Evolutionary conservation across 2,888 invertebrate genomes (phyloP).

Genomic region (Hartigia nigra): DNA sequence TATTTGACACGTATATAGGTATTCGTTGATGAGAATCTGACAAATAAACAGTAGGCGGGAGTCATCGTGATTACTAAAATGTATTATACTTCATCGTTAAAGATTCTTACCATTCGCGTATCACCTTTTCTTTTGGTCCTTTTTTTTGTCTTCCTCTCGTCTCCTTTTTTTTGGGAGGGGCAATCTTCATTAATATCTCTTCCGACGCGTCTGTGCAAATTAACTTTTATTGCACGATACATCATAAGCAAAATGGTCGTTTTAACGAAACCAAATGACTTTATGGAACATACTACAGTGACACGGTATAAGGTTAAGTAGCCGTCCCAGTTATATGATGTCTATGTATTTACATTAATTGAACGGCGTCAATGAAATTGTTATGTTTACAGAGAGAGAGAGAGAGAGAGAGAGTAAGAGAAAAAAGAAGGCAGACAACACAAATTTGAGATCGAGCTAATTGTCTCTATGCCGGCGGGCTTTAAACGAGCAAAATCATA

Average conservation of each 20-base stretch:
- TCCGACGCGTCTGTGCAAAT: not conserved
- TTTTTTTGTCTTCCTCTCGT: not conserved
- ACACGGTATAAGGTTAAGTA: constrained; percentile 21
- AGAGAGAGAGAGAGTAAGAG: no score
- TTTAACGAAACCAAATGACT: constrained; percentile 9
- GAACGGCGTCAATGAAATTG: constrained; percentile 37
- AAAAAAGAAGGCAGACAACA: not conserved
- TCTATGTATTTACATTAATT: constrained; percentile 32
- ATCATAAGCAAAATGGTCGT: constrained; percentile 10
- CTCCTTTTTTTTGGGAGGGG: not conserved
- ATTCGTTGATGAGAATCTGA: not conserved
- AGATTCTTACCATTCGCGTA: not conserved
- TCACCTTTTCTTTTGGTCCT: not conserved
- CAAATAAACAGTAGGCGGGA: not conserved
- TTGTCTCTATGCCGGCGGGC: not conserved
- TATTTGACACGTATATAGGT: not conserved
- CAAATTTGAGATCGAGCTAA: not conserved
- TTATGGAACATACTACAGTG: not conserved
- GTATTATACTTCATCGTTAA: not conserved
- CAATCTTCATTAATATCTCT: not conserved
- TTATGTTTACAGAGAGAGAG: not conserved
- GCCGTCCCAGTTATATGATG: constrained; percentile 26
- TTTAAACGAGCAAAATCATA: not conserved
- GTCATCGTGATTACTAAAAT: not conserved
- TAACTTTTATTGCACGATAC: constrained; percentile 3